A percentile compares a stretch with the other conserved stretches of the same genome.
Conservation (phyloP, 1,140 invertebrate genomes). For the Zaprionus camerounensis region DNA sequence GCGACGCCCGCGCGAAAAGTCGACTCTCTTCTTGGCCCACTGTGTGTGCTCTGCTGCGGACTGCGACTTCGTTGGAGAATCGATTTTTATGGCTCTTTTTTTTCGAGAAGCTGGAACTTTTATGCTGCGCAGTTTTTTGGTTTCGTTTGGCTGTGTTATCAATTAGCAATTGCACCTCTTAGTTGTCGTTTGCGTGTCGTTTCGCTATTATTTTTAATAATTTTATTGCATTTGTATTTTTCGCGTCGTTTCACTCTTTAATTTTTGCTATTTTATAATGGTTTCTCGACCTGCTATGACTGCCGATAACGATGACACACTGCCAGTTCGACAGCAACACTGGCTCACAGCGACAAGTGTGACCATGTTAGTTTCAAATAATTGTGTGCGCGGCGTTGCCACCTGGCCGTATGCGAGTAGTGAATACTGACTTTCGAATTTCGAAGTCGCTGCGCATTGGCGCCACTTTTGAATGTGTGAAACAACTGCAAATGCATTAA, state of each 20-base stretch:
- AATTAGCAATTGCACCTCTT: slow-evolving; percentile 42
- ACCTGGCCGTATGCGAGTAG: not conserved
- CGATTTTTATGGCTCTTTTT: slow-evolving; percentile 80
- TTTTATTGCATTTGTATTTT: slow-evolving; percentile 60
- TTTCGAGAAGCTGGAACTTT: slow-evolving; percentile 52
- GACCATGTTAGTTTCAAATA: not conserved
- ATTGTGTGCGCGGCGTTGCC: slow-evolving; percentile 11
- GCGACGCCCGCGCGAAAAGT: slow-evolving; percentile 74
- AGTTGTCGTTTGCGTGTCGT: slow-evolving; percentile 45
- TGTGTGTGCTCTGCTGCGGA: slow-evolving; percentile 28
- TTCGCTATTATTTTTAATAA: slow-evolving; percentile 54
- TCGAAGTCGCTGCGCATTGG: not conserved
- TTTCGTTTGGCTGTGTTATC: slow-evolving; percentile 4
- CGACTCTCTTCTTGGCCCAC: slow-evolving; percentile 36
- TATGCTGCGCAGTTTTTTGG: slow-evolving; percentile 35
- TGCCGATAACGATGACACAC: slow-evolving; percentile 45
- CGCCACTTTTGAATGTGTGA: not conserved
- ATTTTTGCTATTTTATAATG: slow-evolving; percentile 63
- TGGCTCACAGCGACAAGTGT: slow-evolving; percentile 19
- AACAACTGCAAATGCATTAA: not conserved
- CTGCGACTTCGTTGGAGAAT: slow-evolving; percentile 77
- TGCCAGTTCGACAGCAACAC: slow-evolving; percentile 18
- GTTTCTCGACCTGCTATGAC: slow-evolving; percentile 50
- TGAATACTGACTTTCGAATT: not conserved
- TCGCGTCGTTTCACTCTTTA: slow-evolving; percentile 56